A percentile compares a stretch with the other conserved stretches of the same genome.
phyloP scores from a whole-genome alignment of 1,140 invertebrate genomes.

The Cotesia chilonis region DNA sequence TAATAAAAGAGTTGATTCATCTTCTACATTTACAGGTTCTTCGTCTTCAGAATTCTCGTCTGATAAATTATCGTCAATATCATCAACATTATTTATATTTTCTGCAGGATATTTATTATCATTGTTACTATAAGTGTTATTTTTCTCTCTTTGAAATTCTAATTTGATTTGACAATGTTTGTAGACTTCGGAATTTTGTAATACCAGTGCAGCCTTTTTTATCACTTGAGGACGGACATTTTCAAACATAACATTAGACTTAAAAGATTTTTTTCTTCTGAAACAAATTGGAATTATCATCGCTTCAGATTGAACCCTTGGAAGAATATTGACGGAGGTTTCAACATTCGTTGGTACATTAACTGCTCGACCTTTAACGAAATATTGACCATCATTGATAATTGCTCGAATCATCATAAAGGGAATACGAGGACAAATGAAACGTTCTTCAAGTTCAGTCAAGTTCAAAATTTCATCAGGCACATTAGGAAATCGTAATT shows the following conservation, averaged over 20 bases:
- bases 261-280: not conserved
- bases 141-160: not conserved
- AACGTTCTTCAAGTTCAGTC: not conserved
- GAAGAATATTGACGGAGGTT: not conserved
- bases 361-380: not conserved
- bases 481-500: not conserved
- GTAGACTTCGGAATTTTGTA: not conserved
- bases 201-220: not conserved
- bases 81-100: no score
- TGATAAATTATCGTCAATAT: no score
- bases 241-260: not conserved
- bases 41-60: no score
- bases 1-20: no score
- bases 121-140: no score
- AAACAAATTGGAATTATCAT: not conserved
- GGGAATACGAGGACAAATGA: not conserved
- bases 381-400: not conserved
- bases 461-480: not conserved
- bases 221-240: not conserved
- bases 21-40: no score
- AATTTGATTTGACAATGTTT: not conserved
- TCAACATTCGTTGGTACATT: slow-evolving; percentile 8
- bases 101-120: no score
- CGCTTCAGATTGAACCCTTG: not conserved
- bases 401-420: not conserved